Percentiles rank a stretch among this genome's conserved stretches.
These are phyloP conservation scores for Boloria euphrosyne DNA, from an alignment of 2,888 invertebrate genomes.

Conservation along the genomic window DNA sequence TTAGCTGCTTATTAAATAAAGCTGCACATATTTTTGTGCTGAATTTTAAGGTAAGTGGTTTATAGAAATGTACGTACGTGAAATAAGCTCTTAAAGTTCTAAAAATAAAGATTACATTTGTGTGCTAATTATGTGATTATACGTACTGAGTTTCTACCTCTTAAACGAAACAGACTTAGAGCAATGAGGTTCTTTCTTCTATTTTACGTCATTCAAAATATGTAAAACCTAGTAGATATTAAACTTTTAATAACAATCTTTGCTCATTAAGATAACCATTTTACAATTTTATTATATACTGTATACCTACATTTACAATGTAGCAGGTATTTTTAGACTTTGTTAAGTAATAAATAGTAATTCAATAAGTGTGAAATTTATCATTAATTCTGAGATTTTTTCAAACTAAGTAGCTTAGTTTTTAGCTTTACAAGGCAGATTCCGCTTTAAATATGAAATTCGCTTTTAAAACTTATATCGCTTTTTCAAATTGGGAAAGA, in stretches of 20 bases:
- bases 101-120: conserved; percentile 32
- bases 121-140: conserved; percentile 26
- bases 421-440: no score
- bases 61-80: conserved; percentile 30
- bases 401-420: no score
- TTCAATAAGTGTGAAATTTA: no score
- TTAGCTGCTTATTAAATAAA: conserved; percentile 38
- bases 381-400: no score
- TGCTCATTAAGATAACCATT: background rate
- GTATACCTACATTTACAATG: no score
- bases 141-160: conserved; percentile 19
- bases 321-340: no score
- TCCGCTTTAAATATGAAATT: no score
- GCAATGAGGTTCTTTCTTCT: conserved; percentile 7
- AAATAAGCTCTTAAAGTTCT: conserved; percentile 33
- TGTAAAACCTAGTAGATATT: background rate
- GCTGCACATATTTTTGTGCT: conserved; percentile 38
- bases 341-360: no score
- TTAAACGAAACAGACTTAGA: conserved; percentile 12
- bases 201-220: conserved; percentile 6
- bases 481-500: no score
- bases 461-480: no score
- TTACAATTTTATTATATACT: background rate
- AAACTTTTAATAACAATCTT: conserved; percentile 4
- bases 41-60: conserved; percentile 40